Conservation (phyloP, 2,797 vertebrate genomes). For the Acanthurus tractus region DNA sequence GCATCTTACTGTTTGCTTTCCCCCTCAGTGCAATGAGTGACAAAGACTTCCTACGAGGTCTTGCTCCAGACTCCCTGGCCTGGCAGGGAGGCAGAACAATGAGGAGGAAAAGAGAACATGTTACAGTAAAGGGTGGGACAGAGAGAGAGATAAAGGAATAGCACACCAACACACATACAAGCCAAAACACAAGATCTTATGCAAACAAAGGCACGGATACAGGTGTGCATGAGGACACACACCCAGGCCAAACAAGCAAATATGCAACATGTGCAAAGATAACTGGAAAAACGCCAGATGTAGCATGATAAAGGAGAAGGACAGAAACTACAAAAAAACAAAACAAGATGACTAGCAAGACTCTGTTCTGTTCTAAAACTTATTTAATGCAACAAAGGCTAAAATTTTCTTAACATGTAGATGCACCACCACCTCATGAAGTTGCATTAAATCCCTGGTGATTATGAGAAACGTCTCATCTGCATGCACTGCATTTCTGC, state of each 20-base stretch:
- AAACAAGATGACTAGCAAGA: background rate
- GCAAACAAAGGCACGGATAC: constrained; percentile 47
- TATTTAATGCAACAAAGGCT: background rate
- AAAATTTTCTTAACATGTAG: accelerated
- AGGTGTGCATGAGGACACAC: constrained; percentile 43
- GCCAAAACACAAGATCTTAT: constrained; percentile 11
- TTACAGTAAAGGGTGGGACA: constrained; percentile 47
- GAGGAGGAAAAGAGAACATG: constrained; percentile 50
- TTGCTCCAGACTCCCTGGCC: constrained; percentile 31
- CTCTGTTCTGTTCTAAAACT: background rate
- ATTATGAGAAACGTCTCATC: constrained; percentile 24
- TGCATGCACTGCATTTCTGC: constrained; percentile 3
- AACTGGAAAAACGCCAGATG: background rate
- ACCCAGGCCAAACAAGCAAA: constrained; percentile 26
- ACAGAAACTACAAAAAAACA: background rate
- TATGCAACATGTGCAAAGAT: constrained; percentile 1
- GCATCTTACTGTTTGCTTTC: constrained; percentile 49
- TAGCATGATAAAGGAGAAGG: background rate
- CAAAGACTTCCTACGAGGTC: constrained; percentile 65
- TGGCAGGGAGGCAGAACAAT: constrained; percentile 60
- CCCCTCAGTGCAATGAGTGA: constrained; percentile 37
- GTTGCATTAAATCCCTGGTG: background rate
- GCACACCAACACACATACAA: background rate
- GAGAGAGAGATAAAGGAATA: constrained; percentile 27
- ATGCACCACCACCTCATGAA: constrained; percentile 1